Percentiles rank a stretch among this genome's conserved stretches.
Evolutionary conservation across 1,140 invertebrate genomes (phyloP).

Genomic region (Polyergus mexicanus): DNA sequence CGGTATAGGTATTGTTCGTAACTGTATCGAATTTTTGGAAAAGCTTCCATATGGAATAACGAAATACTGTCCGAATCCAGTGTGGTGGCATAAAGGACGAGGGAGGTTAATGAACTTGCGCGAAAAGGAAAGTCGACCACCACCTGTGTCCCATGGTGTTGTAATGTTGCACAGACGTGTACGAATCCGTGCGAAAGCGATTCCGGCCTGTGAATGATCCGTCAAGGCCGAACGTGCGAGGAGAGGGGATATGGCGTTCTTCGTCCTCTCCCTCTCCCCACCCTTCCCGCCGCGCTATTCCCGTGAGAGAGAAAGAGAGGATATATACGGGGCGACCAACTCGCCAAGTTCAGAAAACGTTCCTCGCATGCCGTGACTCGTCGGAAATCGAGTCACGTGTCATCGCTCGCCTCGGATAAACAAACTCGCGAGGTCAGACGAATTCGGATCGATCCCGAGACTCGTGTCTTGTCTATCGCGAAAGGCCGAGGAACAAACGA

Average conservation of each 20-base stretch:
- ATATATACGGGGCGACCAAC: slow-evolving; percentile 55
- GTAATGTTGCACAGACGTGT: neutral
- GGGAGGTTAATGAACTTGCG: slow-evolving; percentile 43
- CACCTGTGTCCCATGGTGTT: slow-evolving; percentile 52
- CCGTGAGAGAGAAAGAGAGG: slow-evolving; percentile 40
- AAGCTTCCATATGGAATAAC: slow-evolving; percentile 3
- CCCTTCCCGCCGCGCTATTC: neutral
- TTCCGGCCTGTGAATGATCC: slow-evolving; percentile 69
- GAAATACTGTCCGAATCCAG: neutral
- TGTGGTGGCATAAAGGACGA: no score
- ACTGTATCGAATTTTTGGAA: neutral
- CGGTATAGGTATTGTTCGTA: neutral
- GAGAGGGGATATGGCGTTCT: slow-evolving; percentile 35
- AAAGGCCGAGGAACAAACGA: slow-evolving; percentile 3
- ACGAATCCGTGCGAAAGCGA: slow-evolving; percentile 47
- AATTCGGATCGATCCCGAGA: slow-evolving; percentile 58
- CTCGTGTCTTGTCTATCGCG: slow-evolving; percentile 14
- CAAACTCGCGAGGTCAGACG: slow-evolving; percentile 17
- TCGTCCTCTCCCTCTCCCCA: neutral
- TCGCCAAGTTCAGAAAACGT: slow-evolving; percentile 35
- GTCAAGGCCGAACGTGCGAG: slow-evolving; percentile 57
- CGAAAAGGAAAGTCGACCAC: slow-evolving; percentile 50
- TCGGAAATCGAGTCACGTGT: slow-evolving; percentile 55
- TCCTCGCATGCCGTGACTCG: slow-evolving; percentile 22
- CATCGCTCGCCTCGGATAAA: slow-evolving; percentile 51